Evolutionary conservation across 2,797 vertebrate genomes (phyloP).

Genomic region (Cryptoprocta ferox): DNA sequence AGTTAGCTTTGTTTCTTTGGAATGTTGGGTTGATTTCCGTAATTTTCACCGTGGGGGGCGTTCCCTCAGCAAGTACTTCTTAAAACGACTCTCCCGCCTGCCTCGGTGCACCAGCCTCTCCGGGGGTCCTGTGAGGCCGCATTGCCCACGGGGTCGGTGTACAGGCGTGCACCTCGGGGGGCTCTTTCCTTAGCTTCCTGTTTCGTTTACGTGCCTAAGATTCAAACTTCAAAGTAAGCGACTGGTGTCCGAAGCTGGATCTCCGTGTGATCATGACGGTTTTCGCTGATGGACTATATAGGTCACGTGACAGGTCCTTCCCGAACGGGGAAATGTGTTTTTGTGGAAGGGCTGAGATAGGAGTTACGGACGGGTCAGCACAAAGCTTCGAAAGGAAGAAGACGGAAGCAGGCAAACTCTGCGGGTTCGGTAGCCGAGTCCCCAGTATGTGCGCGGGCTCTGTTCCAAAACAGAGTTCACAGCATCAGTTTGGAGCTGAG

Average conservation of each 20-base stretch:
- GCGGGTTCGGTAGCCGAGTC: background rate
- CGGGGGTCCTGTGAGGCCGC: background rate
- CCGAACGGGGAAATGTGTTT: background rate
- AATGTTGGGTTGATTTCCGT: background rate
- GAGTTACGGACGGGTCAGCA: background rate
- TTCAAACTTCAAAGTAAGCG: background rate
- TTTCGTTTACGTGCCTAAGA: background rate
- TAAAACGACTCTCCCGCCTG: no score
- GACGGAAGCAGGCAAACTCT: background rate
- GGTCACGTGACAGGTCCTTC: no score
- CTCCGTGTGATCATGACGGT: fast-evolving
- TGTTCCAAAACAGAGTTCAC: background rate
- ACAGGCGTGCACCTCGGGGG: background rate
- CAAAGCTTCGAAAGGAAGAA: background rate
- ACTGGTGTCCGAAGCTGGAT: background rate
- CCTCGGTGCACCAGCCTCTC: background rate
- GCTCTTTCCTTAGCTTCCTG: background rate
- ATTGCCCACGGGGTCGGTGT: background rate
- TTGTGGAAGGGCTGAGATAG: background rate
- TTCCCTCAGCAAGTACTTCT: background rate
- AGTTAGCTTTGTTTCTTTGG: background rate
- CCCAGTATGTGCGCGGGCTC: background rate
- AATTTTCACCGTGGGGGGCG: background rate
- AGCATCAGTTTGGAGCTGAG: background rate
- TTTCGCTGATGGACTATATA: background rate